Evolutionary conservation across 2,797 vertebrate species (phyloP).

Genomic region (Scomberomorus guttatus): DNA sequence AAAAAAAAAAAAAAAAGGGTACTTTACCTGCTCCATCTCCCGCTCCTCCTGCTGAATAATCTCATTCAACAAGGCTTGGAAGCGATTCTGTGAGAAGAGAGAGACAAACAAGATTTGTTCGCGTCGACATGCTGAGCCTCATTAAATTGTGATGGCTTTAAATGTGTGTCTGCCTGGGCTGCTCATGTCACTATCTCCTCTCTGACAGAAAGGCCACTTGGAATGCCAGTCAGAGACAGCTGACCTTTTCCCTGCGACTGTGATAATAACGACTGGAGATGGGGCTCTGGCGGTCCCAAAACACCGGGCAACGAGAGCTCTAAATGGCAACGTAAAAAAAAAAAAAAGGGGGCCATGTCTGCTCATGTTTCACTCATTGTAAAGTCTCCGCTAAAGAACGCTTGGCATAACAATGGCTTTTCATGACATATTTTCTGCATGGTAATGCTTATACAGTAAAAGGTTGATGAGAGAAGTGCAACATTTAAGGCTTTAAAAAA

Average conservation of each 20-base stretch:
- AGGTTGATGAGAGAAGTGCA: conserved; percentile 35
- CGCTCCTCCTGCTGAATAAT: conserved; percentile 96
- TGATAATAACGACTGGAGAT: conserved; percentile 77
- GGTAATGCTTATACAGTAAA: conserved; percentile 30
- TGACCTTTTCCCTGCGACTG: conserved; percentile 83
- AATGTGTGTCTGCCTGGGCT: conserved; percentile 58
- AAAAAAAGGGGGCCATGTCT: conserved; percentile 54
- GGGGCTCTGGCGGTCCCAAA: conserved; percentile 60
- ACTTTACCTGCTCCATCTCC: conserved; percentile 95
- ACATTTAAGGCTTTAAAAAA: conserved; percentile 53
- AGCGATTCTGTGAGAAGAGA: conserved; percentile 88
- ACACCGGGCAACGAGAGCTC: conserved; percentile 56
- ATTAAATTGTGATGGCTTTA: conserved; percentile 72
- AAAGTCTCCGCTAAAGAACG: conserved; percentile 55
- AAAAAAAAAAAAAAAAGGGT: conserved; percentile 23
- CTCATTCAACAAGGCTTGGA: conserved; percentile 95
- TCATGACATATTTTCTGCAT: conserved; percentile 15
- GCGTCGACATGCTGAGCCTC: conserved; percentile 64
- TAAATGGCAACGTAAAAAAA: conserved; percentile 69
- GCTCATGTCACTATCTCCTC: conserved; percentile 69
- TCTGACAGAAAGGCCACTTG: conserved; percentile 78
- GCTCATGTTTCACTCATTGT: conserved; percentile 66
- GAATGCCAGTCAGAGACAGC: conserved; percentile 78
- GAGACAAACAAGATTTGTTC: conserved; percentile 63
- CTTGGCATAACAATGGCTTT: conserved; percentile 52